Conservation (phyloP, 2,113 vertebrate species). For the Falcunculus frontatus region DNA sequence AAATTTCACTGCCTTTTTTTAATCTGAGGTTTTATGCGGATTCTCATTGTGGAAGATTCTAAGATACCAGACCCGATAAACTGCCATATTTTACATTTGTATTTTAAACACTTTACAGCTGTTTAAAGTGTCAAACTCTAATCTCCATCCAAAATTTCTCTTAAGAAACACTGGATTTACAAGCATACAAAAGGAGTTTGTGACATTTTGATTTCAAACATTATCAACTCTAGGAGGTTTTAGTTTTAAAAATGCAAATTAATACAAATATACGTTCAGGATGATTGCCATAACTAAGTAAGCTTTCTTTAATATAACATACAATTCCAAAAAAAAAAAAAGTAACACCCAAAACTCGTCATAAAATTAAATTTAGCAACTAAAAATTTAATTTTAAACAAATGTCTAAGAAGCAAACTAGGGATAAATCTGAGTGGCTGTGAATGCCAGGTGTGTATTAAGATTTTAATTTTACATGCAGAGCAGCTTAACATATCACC, state of each 20-base stretch:
- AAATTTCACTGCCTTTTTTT: background rate
- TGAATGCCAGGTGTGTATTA: background rate
- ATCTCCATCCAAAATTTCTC: background rate
- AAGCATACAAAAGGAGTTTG: background rate
- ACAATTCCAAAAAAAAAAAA: background rate
- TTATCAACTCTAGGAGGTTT: background rate
- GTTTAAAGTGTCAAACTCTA: background rate
- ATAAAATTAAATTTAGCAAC: background rate
- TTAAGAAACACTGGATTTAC: background rate
- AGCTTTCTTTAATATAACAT: background rate
- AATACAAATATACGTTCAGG: accelerated
- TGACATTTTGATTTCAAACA: background rate
- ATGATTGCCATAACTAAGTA: background rate
- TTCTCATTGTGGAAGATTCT: background rate
- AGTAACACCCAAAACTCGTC: background rate
- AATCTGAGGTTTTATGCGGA: background rate
- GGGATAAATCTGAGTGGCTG: background rate
- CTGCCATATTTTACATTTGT: background rate
- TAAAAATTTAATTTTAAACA: background rate
- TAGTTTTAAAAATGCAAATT: background rate
- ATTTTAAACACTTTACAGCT: background rate
- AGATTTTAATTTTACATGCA: background rate
- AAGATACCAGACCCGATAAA: background rate
- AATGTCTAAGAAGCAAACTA: background rate
- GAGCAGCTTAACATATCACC: background rate